Conservation (phyloP, 2,113 vertebrate species). For the Panthera tigris region DNA sequence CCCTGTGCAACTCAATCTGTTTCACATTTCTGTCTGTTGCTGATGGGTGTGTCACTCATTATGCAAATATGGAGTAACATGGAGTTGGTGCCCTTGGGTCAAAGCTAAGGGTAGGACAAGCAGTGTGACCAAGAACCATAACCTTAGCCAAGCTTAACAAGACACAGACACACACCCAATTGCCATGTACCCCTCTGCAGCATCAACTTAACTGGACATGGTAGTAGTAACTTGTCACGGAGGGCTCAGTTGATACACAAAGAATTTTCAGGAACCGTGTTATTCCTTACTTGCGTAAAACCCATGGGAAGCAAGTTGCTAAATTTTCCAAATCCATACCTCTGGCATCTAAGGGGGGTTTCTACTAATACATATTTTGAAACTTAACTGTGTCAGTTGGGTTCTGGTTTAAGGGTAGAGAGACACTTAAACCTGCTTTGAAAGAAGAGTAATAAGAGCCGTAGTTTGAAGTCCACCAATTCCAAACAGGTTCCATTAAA, state of each 20-base stretch:
- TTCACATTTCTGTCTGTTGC: background rate
- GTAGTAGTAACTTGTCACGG: background rate
- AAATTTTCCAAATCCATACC: background rate
- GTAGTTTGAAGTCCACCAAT: background rate
- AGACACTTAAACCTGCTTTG: conserved; percentile 39
- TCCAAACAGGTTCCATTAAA: conserved; percentile 22
- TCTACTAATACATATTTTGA: background rate
- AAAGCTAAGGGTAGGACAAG: background rate
- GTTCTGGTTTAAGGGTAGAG: background rate
- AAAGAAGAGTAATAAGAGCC: background rate
- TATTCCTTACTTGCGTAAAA: background rate
- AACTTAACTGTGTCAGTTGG: background rate
- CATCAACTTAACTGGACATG: background rate
- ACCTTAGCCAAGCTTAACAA: background rate
- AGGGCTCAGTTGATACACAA: background rate
- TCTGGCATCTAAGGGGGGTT: background rate
- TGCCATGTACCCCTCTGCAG: rapidly evolving
- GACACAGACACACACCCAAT: background rate
- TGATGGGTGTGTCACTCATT: background rate
- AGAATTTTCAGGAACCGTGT: background rate
- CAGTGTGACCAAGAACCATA: background rate
- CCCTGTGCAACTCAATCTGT: background rate
- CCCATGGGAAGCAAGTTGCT: background rate
- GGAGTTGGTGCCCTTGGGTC: background rate
- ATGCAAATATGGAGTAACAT: background rate